These are phyloP conservation scores for Ptychadena robeensis DNA, from an alignment of 2,797 vertebrate species.

Conservation along the genomic window DNA sequence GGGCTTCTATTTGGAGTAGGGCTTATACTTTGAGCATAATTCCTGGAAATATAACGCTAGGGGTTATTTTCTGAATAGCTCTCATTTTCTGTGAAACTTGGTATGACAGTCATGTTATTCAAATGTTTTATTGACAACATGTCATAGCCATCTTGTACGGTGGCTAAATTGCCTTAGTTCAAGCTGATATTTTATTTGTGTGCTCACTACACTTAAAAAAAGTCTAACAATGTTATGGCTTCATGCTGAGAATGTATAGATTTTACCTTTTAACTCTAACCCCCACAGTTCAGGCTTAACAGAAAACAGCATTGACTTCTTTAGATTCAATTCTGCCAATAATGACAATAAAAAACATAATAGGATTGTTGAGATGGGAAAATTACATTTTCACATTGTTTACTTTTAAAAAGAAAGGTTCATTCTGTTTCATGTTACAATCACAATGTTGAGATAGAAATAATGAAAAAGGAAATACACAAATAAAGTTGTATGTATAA, in stretches of 20 bases:
- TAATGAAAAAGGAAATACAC: neutral
- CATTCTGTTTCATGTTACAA: neutral
- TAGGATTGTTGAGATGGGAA: neutral
- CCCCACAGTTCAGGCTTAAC: neutral
- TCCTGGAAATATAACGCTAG: too few relatives aligned
- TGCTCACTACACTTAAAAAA: neutral
- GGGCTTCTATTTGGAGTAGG: too few relatives aligned
- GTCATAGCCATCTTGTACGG: neutral
- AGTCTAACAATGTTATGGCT: neutral
- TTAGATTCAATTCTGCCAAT: neutral
- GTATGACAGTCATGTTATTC: neutral
- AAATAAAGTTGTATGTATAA: neutral
- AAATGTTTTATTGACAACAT: neutral
- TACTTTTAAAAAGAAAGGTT: neutral
- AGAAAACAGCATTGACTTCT: neutral
- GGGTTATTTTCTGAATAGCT: too few relatives aligned
- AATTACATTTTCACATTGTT: neutral
- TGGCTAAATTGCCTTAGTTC: neutral
- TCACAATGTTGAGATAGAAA: neutral
- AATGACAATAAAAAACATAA: neutral
- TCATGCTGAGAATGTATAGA: slow-evolving; percentile 2
- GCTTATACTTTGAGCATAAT: too few relatives aligned
- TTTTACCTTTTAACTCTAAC: neutral
- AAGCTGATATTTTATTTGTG: neutral
- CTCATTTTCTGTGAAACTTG: too few relatives aligned